A percentile compares a stretch with the other conserved stretches of the same genome.
These are phyloP conservation scores for Rhopalosiphum maidis DNA, from an alignment of 1,140 invertebrate genomes.

Conservation along the genomic window DNA sequence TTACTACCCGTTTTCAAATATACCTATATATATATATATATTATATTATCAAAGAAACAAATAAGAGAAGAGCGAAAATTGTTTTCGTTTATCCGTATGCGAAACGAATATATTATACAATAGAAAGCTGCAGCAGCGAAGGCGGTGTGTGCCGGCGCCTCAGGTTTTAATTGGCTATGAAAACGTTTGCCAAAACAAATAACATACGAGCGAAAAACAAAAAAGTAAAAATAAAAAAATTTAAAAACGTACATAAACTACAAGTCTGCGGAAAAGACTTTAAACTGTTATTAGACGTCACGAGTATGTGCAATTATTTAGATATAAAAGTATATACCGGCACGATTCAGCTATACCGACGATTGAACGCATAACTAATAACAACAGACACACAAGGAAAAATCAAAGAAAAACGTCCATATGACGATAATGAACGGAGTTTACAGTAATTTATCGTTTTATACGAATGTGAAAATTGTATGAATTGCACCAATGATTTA, in stretches of 20 bases:
- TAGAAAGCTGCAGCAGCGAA: background rate
- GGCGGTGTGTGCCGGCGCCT: background rate
- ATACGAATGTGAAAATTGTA: background rate
- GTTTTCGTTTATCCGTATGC: background rate
- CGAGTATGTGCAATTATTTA: no score
- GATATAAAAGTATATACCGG: no score
- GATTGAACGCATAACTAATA: background rate
- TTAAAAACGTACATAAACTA: background rate
- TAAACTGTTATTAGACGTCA: background rate
- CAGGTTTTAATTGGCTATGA: conserved; percentile 6
- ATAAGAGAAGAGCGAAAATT: conserved; percentile 7
- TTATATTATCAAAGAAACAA: background rate
- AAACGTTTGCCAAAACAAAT: background rate
- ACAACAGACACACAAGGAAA: background rate
- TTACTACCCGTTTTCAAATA: background rate
- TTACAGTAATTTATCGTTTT: background rate
- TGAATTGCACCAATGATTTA: no score
- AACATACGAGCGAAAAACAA: background rate
- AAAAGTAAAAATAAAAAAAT: background rate
- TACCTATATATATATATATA: conserved; percentile 17
- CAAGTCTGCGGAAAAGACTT: background rate
- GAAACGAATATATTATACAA: background rate
- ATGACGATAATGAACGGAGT: background rate
- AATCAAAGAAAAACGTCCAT: background rate
- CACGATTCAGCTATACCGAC: background rate